Percentiles rank a stretch among this genome's conserved stretches.
phyloP scores from a whole-genome alignment of 2,888 invertebrate genomes.

The Drosophila tanythrix region DNA sequence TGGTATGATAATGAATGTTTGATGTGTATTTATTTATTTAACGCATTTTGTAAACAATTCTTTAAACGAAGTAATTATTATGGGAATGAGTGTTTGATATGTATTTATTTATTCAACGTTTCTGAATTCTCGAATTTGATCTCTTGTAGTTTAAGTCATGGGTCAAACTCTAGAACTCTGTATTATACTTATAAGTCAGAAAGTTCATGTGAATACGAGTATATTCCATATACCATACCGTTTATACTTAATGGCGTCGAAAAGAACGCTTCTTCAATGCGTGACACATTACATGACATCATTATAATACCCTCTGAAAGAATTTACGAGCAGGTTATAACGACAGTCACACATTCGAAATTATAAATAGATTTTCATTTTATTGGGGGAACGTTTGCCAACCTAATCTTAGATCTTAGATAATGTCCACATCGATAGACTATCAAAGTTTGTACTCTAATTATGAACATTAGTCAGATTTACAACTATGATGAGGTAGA shows the following conservation, averaged over 20 bases:
- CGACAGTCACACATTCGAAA: not conserved
- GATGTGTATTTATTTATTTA: too few relatives aligned
- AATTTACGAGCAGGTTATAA: not conserved
- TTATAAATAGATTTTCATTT: constrained; percentile 1
- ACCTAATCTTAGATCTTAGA: not conserved
- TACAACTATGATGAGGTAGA: not conserved
- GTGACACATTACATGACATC: constrained; percentile 2
- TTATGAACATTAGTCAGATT: not conserved
- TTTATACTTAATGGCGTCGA: not conserved
- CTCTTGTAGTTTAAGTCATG: not conserved
- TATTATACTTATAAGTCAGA: not conserved
- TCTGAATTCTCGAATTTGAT: not conserved
- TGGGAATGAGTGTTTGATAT: not conserved
- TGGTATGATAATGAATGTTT: too few relatives aligned
- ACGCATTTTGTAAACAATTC: not conserved
- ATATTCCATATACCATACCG: not conserved
- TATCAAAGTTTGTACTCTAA: not conserved
- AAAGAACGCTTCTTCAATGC: not conserved
- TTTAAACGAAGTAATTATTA: not conserved
- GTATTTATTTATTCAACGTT: not conserved
- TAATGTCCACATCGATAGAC: not conserved
- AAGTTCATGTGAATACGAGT: not conserved
- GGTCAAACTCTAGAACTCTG: not conserved
- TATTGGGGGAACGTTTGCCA: not conserved
- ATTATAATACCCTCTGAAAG: not conserved